These are phyloP conservation scores for Lepidochitona cinerea DNA, from an alignment of 2,888 invertebrate genomes.

Conservation along the genomic window DNA sequence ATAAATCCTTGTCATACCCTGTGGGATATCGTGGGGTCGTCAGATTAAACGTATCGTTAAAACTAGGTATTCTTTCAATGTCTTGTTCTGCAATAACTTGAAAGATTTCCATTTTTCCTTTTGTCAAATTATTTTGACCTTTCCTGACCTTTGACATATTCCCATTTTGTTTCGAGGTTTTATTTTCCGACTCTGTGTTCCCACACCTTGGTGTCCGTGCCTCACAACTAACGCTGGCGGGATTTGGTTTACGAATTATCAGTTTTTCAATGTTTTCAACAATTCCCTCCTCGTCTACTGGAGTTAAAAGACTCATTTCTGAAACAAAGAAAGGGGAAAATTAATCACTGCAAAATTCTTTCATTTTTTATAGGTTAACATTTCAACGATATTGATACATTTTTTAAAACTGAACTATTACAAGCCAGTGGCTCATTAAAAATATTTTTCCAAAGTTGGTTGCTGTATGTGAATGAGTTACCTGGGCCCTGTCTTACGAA, in stretches of 20 bases:
- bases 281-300: neutral
- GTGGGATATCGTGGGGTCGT: neutral
- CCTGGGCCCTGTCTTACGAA: no score
- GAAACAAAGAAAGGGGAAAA: neutral
- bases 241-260: neutral
- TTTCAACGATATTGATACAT: no score
- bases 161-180: neutral
- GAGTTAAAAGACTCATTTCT: neutral
- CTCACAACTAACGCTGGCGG: neutral
- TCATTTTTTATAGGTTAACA: no score
- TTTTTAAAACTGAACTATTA: no score
- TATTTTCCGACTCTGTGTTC: neutral
- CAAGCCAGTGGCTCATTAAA: no score
- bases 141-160: neutral
- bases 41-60: no score
- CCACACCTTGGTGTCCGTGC: neutral
- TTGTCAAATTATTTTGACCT: neutral
- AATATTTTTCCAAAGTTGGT: no score
- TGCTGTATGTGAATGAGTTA: no score
- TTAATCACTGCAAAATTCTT: no score
- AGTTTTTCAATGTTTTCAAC: neutral
- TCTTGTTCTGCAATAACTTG: neutral
- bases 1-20: neutral
- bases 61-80: no score
- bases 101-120: neutral